phyloP scores from a whole-genome alignment of 2,888 invertebrate species.

The Acleris cristana region DNA sequence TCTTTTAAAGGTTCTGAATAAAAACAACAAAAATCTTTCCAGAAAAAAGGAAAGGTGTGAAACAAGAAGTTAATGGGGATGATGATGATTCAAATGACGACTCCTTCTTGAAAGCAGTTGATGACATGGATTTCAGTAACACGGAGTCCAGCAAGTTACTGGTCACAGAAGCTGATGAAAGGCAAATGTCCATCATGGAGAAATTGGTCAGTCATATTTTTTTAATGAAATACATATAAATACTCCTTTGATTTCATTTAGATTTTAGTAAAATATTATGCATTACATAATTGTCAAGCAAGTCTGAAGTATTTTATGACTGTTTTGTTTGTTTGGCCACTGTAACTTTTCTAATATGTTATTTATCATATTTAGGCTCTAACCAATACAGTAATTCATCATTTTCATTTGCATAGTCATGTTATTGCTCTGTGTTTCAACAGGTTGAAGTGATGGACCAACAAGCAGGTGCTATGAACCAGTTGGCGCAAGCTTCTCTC shows the following conservation, averaged over 20 bases:
- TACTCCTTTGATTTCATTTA: too few relatives aligned
- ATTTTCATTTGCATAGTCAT: not conserved
- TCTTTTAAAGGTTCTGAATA: not conserved
- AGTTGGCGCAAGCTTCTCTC: conserved; percentile 67
- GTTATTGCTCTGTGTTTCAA: not conserved
- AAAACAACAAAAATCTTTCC: conserved; percentile 7
- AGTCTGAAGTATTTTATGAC: too few relatives aligned
- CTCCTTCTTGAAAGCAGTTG: conserved; percentile 49
- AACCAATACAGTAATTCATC: too few relatives aligned
- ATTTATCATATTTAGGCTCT: too few relatives aligned
- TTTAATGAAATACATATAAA: not conserved
- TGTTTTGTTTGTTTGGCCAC: too few relatives aligned
- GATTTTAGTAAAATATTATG: too few relatives aligned
- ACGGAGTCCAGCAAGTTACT: conserved; percentile 45
- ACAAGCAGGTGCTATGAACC: conserved; percentile 65
- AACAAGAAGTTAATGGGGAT: conserved; percentile 62
- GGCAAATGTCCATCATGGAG: conserved; percentile 64
- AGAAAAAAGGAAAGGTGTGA: conserved; percentile 62
- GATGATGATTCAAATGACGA: conserved; percentile 55
- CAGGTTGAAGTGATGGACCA: conserved; percentile 73
- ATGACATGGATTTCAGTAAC: conserved; percentile 47
- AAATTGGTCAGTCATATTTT: conserved; percentile 59
- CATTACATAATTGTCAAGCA: too few relatives aligned
- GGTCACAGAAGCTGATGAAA: conserved; percentile 58
- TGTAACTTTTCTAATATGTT: too few relatives aligned